These are phyloP conservation scores for Elysia crispata DNA, from an alignment of 2,888 invertebrate species.

Conservation along the genomic window DNA sequence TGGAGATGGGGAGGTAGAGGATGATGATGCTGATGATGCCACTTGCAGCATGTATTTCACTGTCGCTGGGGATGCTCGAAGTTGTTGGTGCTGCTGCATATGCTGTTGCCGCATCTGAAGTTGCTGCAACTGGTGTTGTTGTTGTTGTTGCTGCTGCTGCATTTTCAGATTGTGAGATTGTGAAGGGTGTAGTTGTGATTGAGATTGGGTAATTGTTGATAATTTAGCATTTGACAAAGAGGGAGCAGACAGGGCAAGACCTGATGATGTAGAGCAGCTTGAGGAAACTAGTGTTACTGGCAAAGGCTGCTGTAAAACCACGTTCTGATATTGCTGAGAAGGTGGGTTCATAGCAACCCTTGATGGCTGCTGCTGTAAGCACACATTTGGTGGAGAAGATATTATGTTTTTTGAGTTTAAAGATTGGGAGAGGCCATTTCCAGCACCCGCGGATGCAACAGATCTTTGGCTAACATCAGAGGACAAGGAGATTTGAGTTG, in stretches of 20 bases:
- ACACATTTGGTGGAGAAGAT: background rate
- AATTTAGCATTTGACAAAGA: too few species aligned
- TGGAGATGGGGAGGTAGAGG: slow-evolving; percentile 20
- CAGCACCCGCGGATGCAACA: too few species aligned
- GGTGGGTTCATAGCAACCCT: too few species aligned
- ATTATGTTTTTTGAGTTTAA: slow-evolving; percentile 26
- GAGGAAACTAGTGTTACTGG: slow-evolving; percentile 19
- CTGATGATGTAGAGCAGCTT: background rate
- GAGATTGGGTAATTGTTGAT: too few species aligned
- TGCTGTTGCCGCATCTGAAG: slow-evolving; percentile 31
- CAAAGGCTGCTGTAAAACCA: too few species aligned
- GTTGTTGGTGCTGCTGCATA: slow-evolving; percentile 20
- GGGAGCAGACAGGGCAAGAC: too few species aligned
- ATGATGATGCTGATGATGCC: slow-evolving; percentile 12
- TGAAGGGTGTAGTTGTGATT: too few species aligned
- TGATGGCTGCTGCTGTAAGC: slow-evolving; percentile 3
- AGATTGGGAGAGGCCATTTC: too few species aligned
- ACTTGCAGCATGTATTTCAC: slow-evolving; percentile 25
- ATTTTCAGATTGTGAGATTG: background rate
- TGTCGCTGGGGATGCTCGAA: background rate
- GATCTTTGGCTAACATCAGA: too few species aligned
- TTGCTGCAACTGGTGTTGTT: slow-evolving; percentile 6
- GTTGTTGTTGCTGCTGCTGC: slow-evolving; percentile 25
- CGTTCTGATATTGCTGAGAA: too few species aligned
- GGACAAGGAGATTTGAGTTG: background rate